These are phyloP conservation scores for Fulmarus glacialis DNA, from an alignment of 2,113 vertebrate species.

Conservation along the genomic window DNA sequence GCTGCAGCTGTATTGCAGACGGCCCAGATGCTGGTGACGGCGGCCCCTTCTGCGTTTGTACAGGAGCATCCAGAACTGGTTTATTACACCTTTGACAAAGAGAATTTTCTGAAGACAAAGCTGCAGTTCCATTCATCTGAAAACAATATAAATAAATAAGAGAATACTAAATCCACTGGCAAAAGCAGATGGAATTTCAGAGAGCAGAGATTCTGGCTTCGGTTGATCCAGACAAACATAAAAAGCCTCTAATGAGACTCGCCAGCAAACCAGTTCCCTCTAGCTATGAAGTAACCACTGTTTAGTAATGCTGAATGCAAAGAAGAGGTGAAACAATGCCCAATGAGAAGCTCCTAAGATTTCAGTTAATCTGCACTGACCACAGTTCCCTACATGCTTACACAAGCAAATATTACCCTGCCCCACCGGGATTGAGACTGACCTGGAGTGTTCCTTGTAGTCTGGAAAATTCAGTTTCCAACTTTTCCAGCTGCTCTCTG, in stretches of 20 bases:
- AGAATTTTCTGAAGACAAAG: neutral
- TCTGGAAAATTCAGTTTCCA: slow-evolving; percentile 77
- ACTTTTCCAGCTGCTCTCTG: slow-evolving; percentile 72
- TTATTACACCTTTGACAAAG: slow-evolving; percentile 50
- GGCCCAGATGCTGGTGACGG: neutral
- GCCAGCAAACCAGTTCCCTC: neutral
- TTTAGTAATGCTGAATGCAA: neutral
- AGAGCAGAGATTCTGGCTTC: neutral
- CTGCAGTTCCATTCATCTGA: slow-evolving; percentile 5
- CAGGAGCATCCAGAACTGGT: neutral
- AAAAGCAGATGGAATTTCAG: neutral
- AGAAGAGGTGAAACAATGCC: neutral
- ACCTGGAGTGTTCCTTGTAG: slow-evolving; percentile 77
- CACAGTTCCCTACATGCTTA: neutral
- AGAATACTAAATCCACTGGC: neutral
- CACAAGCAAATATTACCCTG: neutral
- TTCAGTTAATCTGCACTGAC: neutral
- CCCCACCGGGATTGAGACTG: neutral
- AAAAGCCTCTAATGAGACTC: neutral
- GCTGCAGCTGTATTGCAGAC: neutral
- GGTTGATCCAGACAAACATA: neutral
- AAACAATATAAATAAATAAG: neutral
- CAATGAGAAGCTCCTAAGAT: neutral
- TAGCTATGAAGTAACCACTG: neutral
- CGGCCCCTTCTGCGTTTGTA: neutral